These are phyloP conservation scores for Polyodon spathula DNA, from an alignment of 2,113 vertebrate species.

Conservation along the genomic window DNA sequence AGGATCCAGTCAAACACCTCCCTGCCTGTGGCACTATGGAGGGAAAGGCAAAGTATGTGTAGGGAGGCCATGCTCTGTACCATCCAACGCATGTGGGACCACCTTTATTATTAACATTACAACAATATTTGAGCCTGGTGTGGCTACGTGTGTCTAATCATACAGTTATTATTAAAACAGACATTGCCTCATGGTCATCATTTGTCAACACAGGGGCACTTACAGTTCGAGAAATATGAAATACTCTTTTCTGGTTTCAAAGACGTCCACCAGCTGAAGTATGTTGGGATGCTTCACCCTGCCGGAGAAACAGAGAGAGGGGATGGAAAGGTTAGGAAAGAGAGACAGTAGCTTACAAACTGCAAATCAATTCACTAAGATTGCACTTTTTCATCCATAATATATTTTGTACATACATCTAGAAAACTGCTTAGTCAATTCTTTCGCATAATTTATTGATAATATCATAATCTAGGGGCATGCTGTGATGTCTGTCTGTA, in stretches of 20 bases:
- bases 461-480: no score
- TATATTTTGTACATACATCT: no score
- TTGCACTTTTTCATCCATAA: no score
- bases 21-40: conserved; percentile 80
- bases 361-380: no score
- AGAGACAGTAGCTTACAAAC: not conserved
- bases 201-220: conserved; percentile 44
- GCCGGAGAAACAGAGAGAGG: conserved; percentile 15
- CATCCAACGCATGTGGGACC: no score
- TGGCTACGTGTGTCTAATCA: no score
- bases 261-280: conserved; percentile 90
- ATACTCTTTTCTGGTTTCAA: conserved; percentile 93
- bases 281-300: conserved; percentile 98
- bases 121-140: not conserved
- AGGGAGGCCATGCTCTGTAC: no score
- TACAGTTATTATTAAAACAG: not conserved
- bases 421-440: no score
- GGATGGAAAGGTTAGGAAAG: conserved; percentile 3
- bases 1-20: conserved; percentile 98
- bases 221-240: conserved; percentile 97
- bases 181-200: conserved; percentile 2
- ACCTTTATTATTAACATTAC: not conserved
- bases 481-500: no score
- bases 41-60: not conserved
- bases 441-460: no score